Evolutionary conservation across 2,797 vertebrate species (phyloP), one percentile per base, ranked within the genome.

Genomic region (Pseudochirops corinnae): DNA sequence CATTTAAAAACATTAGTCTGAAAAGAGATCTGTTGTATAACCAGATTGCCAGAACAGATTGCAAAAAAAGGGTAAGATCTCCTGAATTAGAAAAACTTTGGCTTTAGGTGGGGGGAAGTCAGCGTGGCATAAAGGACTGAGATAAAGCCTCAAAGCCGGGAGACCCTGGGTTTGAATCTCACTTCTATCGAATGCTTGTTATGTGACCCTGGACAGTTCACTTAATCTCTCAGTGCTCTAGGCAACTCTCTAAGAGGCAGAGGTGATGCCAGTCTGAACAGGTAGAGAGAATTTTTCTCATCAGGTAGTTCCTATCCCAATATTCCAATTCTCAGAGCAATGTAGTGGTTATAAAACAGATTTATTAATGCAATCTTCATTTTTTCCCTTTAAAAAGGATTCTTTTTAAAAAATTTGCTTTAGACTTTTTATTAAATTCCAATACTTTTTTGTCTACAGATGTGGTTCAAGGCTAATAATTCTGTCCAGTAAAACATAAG

Each of bases 1-100:
- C 53, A 14, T 26, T 90, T 95, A 60, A 56, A 62, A 90, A 90
- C 94, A 90, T 91, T 90, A n/a, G 28, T 91, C 55, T 55, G 82
- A 92, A 93, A 97, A 93, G 50, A 74, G 62, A 14, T 74, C 33
- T 39, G 13, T n/a, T 39, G 16, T 18, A 74, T 74, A 74, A 74
- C 14, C 33, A 82, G 7, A 39, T 46, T 82, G 16, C n/a, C 67
- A 82, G 13, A 82, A 18, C 2, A 82, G 18, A 18, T 39, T 82
- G 67, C n/a, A 82, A 74, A 82, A 82, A 39, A 46, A 13, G 67
- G 18, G 21, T 39, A 67, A 46, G 67, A 39, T 46, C 67, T 39
- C 62, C 62, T 46, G 7, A n/a, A 82, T n/a, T 82, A 82, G 67
- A 82, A 18, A 82, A 82, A 82, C 21, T 82, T 82, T 21, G 18